Evolutionary conservation across 2,888 invertebrate species (phyloP).

Genomic region (Xanthia icteritia): DNA sequence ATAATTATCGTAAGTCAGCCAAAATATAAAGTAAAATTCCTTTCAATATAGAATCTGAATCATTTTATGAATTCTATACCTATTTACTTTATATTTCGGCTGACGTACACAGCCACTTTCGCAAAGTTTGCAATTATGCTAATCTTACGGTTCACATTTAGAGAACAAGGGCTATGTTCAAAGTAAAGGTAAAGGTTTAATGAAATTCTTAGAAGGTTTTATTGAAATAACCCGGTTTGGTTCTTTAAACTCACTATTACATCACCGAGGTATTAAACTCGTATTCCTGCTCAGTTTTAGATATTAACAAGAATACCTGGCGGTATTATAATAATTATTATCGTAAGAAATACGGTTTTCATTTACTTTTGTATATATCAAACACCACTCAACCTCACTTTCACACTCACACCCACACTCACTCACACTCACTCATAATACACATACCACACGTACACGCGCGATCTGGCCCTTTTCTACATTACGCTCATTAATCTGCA

Average conservation of each 20-base stretch:
- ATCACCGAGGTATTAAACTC: neutral
- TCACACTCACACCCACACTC: too few species aligned
- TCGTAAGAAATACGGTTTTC: neutral
- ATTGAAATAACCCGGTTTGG: constrained; percentile 9
- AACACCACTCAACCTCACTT: too few species aligned
- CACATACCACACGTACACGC: too few species aligned
- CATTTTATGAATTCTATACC: neutral
- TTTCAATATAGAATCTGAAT: neutral
- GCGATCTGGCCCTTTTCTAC: too few species aligned
- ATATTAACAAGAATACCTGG: neutral
- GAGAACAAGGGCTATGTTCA: constrained; percentile 4
- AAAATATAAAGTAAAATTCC: constrained; percentile 2
- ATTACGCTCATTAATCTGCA: too few species aligned
- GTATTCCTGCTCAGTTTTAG: neutral
- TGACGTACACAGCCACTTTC: neutral
- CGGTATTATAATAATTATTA: neutral
- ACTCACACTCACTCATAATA: too few species aligned
- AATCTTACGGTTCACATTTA: constrained; percentile 22
- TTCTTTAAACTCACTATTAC: neutral
- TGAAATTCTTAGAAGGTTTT: constrained; percentile 26
- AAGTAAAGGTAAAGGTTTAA: constrained; percentile 17
- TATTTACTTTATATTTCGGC: neutral
- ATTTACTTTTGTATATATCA: too few species aligned
- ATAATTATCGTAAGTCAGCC: neutral
- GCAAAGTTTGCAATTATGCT: constrained; percentile 32